phyloP scores from a whole-genome alignment of 2,888 invertebrate genomes.

The Mesodorylaimus sp. region DNA sequence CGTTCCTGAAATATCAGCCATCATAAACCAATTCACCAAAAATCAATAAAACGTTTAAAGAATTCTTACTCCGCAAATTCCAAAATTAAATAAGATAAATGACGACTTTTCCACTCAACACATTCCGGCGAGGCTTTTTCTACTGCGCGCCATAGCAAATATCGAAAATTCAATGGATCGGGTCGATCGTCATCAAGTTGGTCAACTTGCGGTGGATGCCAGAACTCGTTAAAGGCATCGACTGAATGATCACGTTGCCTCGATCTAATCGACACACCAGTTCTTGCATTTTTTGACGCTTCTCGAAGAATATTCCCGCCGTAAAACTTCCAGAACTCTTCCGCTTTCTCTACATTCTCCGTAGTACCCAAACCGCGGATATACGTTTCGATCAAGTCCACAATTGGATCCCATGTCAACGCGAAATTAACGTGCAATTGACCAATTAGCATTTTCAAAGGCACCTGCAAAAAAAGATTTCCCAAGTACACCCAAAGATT shows the following conservation, averaged over 20 bases:
- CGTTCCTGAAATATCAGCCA: too few relatives aligned
- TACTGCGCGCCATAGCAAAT: slow-evolving; percentile 58
- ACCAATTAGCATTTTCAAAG: slow-evolving; percentile 60
- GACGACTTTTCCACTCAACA: slow-evolving; percentile 45
- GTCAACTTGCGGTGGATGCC: not conserved
- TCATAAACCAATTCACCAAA: not conserved
- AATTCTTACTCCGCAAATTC: not conserved
- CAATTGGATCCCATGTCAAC: slow-evolving; percentile 64
- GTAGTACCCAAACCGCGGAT: slow-evolving; percentile 34
- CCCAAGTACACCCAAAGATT: too few relatives aligned
- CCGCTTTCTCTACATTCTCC: too few relatives aligned
- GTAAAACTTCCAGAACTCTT: too few relatives aligned
- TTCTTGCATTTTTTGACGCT: not conserved
- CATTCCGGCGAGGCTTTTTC: too few relatives aligned
- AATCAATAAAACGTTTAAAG: not conserved
- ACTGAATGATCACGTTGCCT: not conserved
- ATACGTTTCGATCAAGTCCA: slow-evolving; percentile 53
- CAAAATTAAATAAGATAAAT: not conserved
- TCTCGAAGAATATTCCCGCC: too few relatives aligned
- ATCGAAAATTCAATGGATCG: slow-evolving; percentile 56
- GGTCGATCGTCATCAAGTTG: slow-evolving; percentile 18
- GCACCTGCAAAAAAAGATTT: slow-evolving; percentile 39
- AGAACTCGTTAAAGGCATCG: not conserved
- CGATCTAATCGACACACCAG: not conserved
- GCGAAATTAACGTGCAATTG: slow-evolving; percentile 65